Evolutionary conservation across 2,888 invertebrate species (phyloP).

Genomic region (Ashinkailepas kermadecensis): DNA sequence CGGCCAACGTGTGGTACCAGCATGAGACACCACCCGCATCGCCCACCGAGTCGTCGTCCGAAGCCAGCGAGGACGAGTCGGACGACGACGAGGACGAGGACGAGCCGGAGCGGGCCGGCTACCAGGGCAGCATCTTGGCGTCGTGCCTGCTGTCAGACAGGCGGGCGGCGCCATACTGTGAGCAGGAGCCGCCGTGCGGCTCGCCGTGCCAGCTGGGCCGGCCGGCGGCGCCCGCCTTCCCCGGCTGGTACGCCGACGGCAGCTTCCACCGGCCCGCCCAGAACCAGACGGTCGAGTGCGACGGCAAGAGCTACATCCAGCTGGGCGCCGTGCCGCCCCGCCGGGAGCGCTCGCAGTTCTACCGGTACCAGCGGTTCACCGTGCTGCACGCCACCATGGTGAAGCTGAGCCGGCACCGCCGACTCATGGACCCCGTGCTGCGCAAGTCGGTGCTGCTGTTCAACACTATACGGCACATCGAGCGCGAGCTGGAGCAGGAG

Average conservation of each 20-base stretch:
- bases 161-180: not conserved
- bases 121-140: constrained; percentile 19
- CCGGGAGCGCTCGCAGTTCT: constrained; percentile 40
- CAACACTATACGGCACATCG: constrained; percentile 80
- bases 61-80: constrained; percentile 19
- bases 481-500: constrained; percentile 71
- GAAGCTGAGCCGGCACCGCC: constrained; percentile 77
- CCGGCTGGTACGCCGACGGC: not conserved
- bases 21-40: constrained; percentile 1
- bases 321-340: constrained; percentile 15
- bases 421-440: constrained; percentile 80
- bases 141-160: constrained; percentile 16
- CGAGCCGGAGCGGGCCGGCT: not conserved
- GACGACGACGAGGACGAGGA: constrained; percentile 12
- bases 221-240: not conserved
- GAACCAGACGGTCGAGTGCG: constrained; percentile 23
- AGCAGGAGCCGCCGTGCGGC: not conserved
- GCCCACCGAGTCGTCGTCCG: not conserved
- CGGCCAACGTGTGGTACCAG: not conserved
- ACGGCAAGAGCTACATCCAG: constrained; percentile 22
- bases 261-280: not conserved
- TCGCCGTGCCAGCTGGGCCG: constrained; percentile 15
- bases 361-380: constrained; percentile 74
- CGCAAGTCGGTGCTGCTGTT: constrained; percentile 86
- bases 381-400: constrained; percentile 87